Conservation (phyloP, 1,140 invertebrate genomes). For the Cyclina sinensis region DNA sequence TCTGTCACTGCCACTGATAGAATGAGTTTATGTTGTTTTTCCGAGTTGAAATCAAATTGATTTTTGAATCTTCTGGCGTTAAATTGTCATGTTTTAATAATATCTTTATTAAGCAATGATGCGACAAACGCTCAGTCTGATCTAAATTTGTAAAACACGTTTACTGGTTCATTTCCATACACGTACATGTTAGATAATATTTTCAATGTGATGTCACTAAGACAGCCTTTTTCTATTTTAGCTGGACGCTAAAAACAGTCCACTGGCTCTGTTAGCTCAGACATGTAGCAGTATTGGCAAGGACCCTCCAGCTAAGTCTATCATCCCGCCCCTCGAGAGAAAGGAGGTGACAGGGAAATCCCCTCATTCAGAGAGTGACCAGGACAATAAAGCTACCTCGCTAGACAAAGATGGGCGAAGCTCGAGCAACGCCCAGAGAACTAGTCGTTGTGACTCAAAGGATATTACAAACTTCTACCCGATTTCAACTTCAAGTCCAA, state of each 20-base stretch:
- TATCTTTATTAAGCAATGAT: too few relatives aligned
- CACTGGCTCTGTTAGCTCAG: conserved; percentile 97
- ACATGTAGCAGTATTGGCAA: conserved; percentile 99
- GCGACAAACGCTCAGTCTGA: too few relatives aligned
- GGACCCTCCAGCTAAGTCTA: conserved; percentile 89
- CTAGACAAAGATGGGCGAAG: conserved; percentile 61
- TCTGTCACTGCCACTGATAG: neutral
- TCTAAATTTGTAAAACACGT: too few relatives aligned
- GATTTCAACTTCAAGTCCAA: conserved; percentile 65
- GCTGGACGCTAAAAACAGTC: conserved; percentile 99
- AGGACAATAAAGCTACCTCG: conserved; percentile 62
- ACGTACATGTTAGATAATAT: too few relatives aligned
- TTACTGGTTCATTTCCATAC: too few relatives aligned
- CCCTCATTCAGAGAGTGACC: conserved; percentile 25
- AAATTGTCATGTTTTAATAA: too few relatives aligned
- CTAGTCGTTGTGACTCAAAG: conserved; percentile 20
- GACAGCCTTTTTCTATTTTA: conserved; percentile 91
- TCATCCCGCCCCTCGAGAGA: conserved; percentile 83
- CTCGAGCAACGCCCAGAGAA: neutral
- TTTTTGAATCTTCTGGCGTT: too few relatives aligned
- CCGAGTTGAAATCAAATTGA: neutral
- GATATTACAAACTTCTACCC: conserved; percentile 54
- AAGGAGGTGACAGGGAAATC: conserved; percentile 72
- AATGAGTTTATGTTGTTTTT: neutral
- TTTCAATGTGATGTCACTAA: too few relatives aligned